Evolutionary conservation across 2,888 invertebrate genomes (phyloP).

Genomic region (Caenorhabditis virilis): DNA sequence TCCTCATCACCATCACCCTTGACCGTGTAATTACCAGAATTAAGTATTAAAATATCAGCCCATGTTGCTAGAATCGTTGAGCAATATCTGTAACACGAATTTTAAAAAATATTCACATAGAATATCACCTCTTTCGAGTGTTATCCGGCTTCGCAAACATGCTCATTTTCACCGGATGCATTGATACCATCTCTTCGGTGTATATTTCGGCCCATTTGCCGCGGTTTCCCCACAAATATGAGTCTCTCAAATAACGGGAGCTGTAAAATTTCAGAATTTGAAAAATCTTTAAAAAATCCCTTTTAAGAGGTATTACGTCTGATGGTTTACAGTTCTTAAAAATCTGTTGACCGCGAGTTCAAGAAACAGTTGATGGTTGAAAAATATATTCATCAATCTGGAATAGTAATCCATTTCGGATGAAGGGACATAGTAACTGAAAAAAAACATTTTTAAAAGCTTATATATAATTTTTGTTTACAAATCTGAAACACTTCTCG

Average conservation of each 20-base stretch:
- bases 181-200: neutral
- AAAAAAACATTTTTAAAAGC: too few relatives aligned
- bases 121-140: too few relatives aligned
- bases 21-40: neutral
- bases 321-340: neutral
- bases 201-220: neutral
- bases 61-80: neutral
- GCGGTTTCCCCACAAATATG: slow-evolving; percentile 1
- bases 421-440: neutral
- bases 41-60: neutral
- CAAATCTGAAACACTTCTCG: neutral
- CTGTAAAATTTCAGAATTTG: neutral
- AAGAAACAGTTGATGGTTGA: too few relatives aligned
- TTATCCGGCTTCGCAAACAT: too few relatives aligned
- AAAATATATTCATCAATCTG: neutral
- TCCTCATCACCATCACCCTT: neutral
- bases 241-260: neutral
- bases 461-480: too few relatives aligned
- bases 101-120: neutral
- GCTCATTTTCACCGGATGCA: too few relatives aligned
- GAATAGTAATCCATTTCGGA: neutral
- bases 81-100: neutral
- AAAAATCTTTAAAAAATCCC: neutral
- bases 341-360: neutral
- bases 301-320: neutral